These are phyloP conservation scores for Aleiodes testaceus DNA, from an alignment of 2,888 invertebrate genomes.

Conservation along the genomic window DNA sequence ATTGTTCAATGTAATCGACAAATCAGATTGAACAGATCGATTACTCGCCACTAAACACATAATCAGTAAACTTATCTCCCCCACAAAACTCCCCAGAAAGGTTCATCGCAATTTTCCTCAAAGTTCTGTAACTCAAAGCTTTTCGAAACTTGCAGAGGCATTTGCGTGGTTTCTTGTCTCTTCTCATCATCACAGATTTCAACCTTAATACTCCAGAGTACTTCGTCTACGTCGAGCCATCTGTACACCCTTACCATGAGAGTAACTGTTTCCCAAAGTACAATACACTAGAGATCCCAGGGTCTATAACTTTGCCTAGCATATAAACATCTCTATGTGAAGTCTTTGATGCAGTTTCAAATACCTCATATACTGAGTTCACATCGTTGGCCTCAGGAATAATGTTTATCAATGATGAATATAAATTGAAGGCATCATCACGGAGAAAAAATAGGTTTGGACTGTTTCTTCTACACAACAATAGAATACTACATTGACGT, in stretches of 20 bases:
- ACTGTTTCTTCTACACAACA: too few relatives aligned
- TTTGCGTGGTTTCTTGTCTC: slow-evolving; percentile 19
- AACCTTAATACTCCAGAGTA: slow-evolving; percentile 21
- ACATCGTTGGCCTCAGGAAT: too few relatives aligned
- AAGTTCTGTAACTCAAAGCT: slow-evolving; percentile 5
- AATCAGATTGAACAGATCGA: too few relatives aligned
- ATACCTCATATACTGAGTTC: not conserved
- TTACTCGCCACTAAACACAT: too few relatives aligned
- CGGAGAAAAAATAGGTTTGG: not conserved
- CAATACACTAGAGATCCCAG: slow-evolving; percentile 24
- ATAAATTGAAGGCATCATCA: slow-evolving; percentile 2
- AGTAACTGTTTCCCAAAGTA: slow-evolving; percentile 25
- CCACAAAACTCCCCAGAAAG: not conserved
- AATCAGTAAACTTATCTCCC: too few relatives aligned
- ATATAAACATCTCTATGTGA: slow-evolving; percentile 7
- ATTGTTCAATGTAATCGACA: too few relatives aligned
- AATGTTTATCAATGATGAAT: too few relatives aligned
- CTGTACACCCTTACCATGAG: slow-evolving; percentile 5
- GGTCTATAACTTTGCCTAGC: slow-evolving; percentile 13
- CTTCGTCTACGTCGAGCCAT: slow-evolving; percentile 25
- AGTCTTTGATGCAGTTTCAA: slow-evolving; percentile 28
- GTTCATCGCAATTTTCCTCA: not conserved
- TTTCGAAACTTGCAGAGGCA: not conserved
- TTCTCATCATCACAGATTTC: slow-evolving; percentile 28
- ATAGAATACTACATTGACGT: too few relatives aligned